phyloP scores from a whole-genome alignment of 2,797 vertebrate genomes.

The Adelosebastes latens region DNA sequence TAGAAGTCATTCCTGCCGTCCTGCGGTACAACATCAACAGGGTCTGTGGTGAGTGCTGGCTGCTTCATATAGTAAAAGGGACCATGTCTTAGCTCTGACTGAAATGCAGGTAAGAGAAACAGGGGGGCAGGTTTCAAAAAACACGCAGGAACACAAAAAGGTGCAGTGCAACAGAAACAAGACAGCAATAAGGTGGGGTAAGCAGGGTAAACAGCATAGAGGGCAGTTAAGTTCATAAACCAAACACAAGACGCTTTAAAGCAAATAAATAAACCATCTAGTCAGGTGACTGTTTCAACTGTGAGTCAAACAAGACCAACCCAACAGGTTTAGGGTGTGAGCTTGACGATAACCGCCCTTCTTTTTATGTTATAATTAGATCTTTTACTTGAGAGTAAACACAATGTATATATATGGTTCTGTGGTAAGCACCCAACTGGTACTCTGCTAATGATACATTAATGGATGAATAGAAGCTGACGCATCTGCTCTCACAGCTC shows the following conservation, averaged over 20 bases:
- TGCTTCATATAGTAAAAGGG: constrained; percentile 99
- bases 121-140: constrained; percentile 96
- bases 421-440: background rate
- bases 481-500: constrained; percentile 5
- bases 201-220: constrained; percentile 65
- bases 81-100: constrained; percentile 99
- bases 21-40: constrained; percentile 99
- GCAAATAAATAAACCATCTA: constrained; percentile 22
- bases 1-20: constrained; percentile 99
- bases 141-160: constrained; percentile 85
- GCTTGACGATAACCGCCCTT: background rate
- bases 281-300: constrained; percentile 25
- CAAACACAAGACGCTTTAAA: constrained; percentile 29
- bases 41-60: constrained; percentile 92
- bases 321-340: constrained; percentile 42
- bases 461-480: background rate
- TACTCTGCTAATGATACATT: background rate
- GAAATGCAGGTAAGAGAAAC: constrained; percentile 98
- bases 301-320: constrained; percentile 14
- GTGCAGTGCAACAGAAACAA: constrained; percentile 83
- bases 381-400: background rate
- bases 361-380: background rate
- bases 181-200: constrained; percentile 67
- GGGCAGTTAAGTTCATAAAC: constrained; percentile 26
- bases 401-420: background rate